A percentile compares a stretch with the other conserved stretches of the same genome.
Conservation (phyloP, 2,113 vertebrate genomes). For the Labeo rohita region DNA sequence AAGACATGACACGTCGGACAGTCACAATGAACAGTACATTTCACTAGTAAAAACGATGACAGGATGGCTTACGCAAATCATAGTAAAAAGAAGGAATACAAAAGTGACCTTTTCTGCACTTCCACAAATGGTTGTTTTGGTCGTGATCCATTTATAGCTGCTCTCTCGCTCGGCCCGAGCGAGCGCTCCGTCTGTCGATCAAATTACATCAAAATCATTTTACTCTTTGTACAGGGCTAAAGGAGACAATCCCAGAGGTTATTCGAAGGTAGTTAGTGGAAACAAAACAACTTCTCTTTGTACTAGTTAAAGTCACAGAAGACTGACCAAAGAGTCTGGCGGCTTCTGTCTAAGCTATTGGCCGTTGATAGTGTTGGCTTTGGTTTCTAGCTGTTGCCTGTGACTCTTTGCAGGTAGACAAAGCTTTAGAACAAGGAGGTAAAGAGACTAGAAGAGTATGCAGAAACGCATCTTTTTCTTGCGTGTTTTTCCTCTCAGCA, state of each 20-base stretch:
- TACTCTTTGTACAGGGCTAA: slow-evolving; percentile 93
- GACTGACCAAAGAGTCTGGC: slow-evolving; percentile 90
- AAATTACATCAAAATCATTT: slow-evolving; percentile 85
- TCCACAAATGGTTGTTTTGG: slow-evolving; percentile 91
- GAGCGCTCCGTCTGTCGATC: slow-evolving; percentile 84
- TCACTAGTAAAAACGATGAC: slow-evolving; percentile 84
- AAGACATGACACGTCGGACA: slow-evolving; percentile 87
- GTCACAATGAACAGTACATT: slow-evolving; percentile 90
- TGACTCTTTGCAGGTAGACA: slow-evolving; percentile 99
- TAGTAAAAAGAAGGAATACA: slow-evolving; percentile 68
- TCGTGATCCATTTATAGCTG: slow-evolving; percentile 94
- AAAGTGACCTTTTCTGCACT: slow-evolving; percentile 86
- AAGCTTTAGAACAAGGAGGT: slow-evolving; percentile 99
- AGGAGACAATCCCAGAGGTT: slow-evolving; percentile 99
- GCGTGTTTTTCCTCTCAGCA: slow-evolving; percentile 76
- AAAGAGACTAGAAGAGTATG: slow-evolving; percentile 95
- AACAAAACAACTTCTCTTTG: slow-evolving; percentile 90
- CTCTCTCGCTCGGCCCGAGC: slow-evolving; percentile 84
- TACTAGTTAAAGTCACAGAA: slow-evolving; percentile 99
- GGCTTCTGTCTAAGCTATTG: slow-evolving; percentile 99
- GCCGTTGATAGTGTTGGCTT: slow-evolving; percentile 99
- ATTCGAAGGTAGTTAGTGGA: slow-evolving; percentile 97
- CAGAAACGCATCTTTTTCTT: slow-evolving; percentile 93
- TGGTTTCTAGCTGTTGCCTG: slow-evolving; percentile 99
- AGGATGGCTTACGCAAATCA: slow-evolving; percentile 61